phyloP scores from a whole-genome alignment of 2,113 vertebrate genomes.

The Brienomyrus longianalis region DNA sequence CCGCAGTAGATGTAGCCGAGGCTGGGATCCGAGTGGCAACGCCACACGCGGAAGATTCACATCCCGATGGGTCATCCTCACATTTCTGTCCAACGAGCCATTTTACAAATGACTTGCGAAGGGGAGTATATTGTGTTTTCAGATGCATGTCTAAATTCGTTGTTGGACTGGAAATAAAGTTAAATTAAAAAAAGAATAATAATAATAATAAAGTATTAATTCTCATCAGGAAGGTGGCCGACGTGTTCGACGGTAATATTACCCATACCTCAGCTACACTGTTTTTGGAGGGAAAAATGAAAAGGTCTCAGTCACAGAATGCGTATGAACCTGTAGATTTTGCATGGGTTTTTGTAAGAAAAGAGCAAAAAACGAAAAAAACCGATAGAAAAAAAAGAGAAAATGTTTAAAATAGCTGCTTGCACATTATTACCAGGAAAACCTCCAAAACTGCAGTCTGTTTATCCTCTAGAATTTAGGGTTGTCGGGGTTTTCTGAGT shows the following conservation, averaged over 20 bases:
- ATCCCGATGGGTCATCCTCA: slow-evolving; percentile 78
- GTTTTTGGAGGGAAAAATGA: slow-evolving; percentile 73
- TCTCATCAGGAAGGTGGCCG: slow-evolving; percentile 83
- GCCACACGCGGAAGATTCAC: slow-evolving; percentile 73
- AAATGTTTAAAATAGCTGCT: slow-evolving; percentile 99
- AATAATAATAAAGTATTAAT: slow-evolving; percentile 53
- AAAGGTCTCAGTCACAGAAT: slow-evolving; percentile 99
- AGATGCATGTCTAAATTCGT: slow-evolving; percentile 87
- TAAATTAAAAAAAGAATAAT: slow-evolving; percentile 53
- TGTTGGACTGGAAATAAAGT: slow-evolving; percentile 85
- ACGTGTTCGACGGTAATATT: slow-evolving; percentile 87
- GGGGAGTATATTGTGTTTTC: slow-evolving; percentile 83
- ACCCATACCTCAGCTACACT: slow-evolving; percentile 98
- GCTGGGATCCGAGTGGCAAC: slow-evolving; percentile 74
- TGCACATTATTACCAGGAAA: slow-evolving; percentile 99
- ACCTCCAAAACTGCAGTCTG: slow-evolving; percentile 99
- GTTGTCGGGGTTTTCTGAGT: slow-evolving; percentile 99
- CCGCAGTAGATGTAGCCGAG: slow-evolving; percentile 80
- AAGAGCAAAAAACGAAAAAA: slow-evolving; percentile 61
- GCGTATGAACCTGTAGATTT: slow-evolving; percentile 99
- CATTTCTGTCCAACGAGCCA: slow-evolving; percentile 80
- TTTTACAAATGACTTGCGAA: slow-evolving; percentile 74
- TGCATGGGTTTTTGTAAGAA: slow-evolving; percentile 99
- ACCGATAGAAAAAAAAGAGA: slow-evolving; percentile 64
- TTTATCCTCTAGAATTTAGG: slow-evolving; percentile 99